Base-by-base conservation (phyloP, 2,797 vertebrate genomes). In the Cyprinella venusta region DNA sequence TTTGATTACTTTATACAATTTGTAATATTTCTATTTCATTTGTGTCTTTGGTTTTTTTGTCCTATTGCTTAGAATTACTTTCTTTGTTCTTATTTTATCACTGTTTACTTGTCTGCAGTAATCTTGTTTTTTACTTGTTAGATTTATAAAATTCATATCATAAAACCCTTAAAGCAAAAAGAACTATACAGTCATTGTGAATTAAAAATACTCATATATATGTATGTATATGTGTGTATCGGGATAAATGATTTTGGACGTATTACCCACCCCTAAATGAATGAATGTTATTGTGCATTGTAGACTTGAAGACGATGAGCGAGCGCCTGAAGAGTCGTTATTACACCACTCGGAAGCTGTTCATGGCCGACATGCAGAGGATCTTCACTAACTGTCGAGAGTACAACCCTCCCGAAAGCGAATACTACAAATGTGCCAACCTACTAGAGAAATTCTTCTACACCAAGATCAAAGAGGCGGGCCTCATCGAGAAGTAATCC, bases 351-450 rank as follows among this genome's bases (percentile, higher is more conserved):
- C 96, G 97, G 91, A 99, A 99, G 92, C 91, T 99, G 83, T 99
- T 99, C 93, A 99, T 98, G 98, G 98, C 98, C 2, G 98, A 99
- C 94, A 96, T 99, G 94, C 98, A 99, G 90, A 95, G 98, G 84
- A 98, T 99, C 92, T 99, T 99, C 93, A 99, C 97, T 87, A 99
- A 99, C 92, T 99, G 98, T 89, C 96, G 96, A 69, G 98, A 99
- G 90, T 99, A 99, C 94, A 99, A 99, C 92, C 96, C 97, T 13
- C 98, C 98, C 0, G 98, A 99, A 91, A 99, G 97, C 82, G 97
- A 99, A 94, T 99, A 99, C 95, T 99, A 97, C 95, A 99, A 97
- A 89, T 99, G 98, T 91, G 98, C 98, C 94, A 99, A 98, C 92
- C 94, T 98, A 91, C 95, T 99, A 93, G 98, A 99, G 94, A 99